These are phyloP conservation scores for Pipistrellus kuhlii DNA, from an alignment of 2,797 vertebrate species.

Conservation along the genomic window DNA sequence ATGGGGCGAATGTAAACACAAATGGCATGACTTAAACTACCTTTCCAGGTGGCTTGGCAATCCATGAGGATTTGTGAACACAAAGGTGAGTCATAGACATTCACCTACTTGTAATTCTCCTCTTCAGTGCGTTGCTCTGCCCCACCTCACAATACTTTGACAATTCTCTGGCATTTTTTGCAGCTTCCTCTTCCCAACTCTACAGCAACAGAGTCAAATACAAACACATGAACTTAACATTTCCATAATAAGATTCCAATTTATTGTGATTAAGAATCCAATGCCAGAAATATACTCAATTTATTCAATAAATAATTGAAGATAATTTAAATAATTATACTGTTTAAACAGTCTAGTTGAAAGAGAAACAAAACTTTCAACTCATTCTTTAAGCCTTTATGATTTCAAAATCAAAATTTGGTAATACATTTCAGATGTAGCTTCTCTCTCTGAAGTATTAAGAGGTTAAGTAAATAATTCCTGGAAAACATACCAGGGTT, in stretches of 20 bases:
- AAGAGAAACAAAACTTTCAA: background rate
- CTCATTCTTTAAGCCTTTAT: background rate
- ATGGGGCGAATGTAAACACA: background rate
- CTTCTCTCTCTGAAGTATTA: background rate
- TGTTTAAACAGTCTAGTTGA: background rate
- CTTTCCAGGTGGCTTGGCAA: background rate
- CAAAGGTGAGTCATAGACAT: background rate
- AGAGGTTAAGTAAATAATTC: background rate
- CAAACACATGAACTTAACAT: background rate
- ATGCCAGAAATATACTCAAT: background rate
- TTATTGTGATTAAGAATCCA: background rate
- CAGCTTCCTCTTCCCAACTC: conserved; percentile 55
- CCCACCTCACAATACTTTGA: background rate
- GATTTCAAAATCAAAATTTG: conserved; percentile 29
- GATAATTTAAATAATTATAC: background rate
- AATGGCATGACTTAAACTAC: background rate
- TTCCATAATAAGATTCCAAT: background rate
- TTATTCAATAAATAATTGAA: background rate
- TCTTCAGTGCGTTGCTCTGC: background rate
- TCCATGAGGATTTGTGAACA: background rate
- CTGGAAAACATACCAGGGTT: background rate
- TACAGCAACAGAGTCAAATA: conserved; percentile 29
- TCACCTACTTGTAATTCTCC: conserved; percentile 69
- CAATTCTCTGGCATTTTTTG: conserved; percentile 41
- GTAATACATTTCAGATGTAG: background rate